These are phyloP conservation scores for Meles meles DNA, from an alignment of 2,113 vertebrate species.

Conservation along the genomic window DNA sequence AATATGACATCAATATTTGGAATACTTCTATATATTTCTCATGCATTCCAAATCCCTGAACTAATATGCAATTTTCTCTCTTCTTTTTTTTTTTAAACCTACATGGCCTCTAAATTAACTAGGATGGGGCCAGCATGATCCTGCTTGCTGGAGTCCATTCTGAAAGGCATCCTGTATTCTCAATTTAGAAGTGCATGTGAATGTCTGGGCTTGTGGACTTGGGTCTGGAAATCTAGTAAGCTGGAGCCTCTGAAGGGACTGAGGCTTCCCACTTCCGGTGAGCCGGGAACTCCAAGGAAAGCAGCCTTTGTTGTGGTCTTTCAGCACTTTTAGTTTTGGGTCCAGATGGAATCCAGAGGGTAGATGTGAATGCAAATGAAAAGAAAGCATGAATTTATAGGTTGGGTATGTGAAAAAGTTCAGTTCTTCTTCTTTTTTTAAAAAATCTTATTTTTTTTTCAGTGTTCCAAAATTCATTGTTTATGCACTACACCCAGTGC, in stretches of 20 bases:
- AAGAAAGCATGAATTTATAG: slow-evolving; percentile 34
- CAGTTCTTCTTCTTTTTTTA: neutral
- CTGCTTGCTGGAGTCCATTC: neutral
- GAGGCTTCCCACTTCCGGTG: slow-evolving; percentile 40
- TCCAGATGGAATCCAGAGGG: slow-evolving; percentile 73
- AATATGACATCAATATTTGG: slow-evolving; percentile 70
- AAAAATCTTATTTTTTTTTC: no score
- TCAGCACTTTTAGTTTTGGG: slow-evolving; percentile 51
- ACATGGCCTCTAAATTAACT: neutral
- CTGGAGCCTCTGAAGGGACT: slow-evolving; percentile 25
- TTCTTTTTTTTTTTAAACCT: neutral
- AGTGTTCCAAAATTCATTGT: no score
- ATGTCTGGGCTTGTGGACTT: neutral
- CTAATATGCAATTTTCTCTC: neutral
- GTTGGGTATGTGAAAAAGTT: slow-evolving; percentile 38
- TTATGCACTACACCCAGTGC: no score
- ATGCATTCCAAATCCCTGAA: slow-evolving; percentile 50
- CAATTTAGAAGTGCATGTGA: neutral
- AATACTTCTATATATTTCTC: slow-evolving; percentile 44
- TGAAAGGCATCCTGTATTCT: neutral
- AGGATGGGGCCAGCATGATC: neutral
- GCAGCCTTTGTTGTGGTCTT: slow-evolving; percentile 68
- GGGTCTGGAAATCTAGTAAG: slow-evolving; percentile 30
- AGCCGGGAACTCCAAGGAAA: slow-evolving; percentile 43
- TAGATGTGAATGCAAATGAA: slow-evolving; percentile 40